Evolutionary conservation across 2,113 vertebrate species (phyloP).

Genomic region (Galemys pyrenaicus): DNA sequence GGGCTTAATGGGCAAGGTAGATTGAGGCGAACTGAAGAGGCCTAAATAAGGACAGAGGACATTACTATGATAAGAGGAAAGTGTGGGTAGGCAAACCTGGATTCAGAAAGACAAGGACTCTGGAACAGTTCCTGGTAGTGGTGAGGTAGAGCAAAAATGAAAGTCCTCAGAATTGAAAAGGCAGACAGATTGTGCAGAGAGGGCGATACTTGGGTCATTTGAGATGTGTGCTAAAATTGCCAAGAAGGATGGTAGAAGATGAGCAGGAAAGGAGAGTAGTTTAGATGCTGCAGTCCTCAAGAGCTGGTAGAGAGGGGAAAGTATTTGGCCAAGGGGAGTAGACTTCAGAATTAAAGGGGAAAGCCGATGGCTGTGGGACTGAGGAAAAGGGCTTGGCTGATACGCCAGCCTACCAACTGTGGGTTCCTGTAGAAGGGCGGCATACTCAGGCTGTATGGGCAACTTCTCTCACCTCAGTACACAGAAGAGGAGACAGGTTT

Average conservation of each 20-base stretch:
- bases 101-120: neutral
- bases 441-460: neutral
- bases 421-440: neutral
- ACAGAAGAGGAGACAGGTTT: neutral
- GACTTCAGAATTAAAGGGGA: neutral
- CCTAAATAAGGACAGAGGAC: neutral
- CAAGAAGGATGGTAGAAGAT: neutral
- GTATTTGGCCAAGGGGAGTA: neutral
- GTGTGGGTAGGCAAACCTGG: neutral
- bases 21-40: neutral
- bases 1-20: neutral
- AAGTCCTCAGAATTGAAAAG: neutral
- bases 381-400: neutral
- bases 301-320: neutral
- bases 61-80: neutral
- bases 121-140: neutral
- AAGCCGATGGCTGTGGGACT: neutral
- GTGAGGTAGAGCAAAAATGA: neutral
- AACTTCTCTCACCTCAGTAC: neutral
- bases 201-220: neutral
- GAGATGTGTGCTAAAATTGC: neutral
- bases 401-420: neutral
- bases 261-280: neutral
- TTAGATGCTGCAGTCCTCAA: neutral
- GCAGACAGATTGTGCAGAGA: neutral